Evolutionary conservation across 2,888 invertebrate species (phyloP).

Genomic region (Ophioninae sp.): DNA sequence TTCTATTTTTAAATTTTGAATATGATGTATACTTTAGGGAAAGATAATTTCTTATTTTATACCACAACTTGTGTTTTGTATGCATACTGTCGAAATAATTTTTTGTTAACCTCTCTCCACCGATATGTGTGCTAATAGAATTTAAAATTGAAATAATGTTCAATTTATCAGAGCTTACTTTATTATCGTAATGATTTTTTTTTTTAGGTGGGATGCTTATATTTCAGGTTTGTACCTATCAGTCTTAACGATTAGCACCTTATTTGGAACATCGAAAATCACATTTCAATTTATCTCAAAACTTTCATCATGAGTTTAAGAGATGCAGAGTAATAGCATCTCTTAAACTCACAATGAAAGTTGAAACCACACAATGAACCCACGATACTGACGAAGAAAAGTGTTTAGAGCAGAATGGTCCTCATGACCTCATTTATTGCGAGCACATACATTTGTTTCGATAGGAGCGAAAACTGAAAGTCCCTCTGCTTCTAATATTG

Average conservation of each 20-base stretch:
- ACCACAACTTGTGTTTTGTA: not conserved
- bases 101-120: not conserved
- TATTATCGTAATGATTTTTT: not conserved
- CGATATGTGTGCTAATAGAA: constrained; percentile 3
- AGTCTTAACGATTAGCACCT: constrained; percentile 6
- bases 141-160: not conserved
- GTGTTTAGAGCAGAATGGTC: constrained; percentile 11
- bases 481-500: not conserved
- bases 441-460: constrained; percentile 1
- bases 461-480: not conserved
- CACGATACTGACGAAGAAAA: no score
- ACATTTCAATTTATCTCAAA: constrained; percentile 14
- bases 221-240: constrained; percentile 25
- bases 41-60: no score
- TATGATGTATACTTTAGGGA: no score
- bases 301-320: constrained; percentile 22
- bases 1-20: no score
- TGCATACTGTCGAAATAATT: not conserved
- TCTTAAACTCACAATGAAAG: no score
- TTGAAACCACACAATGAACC: no score
- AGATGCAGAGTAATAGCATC: no score
- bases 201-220: constrained; percentile 16
- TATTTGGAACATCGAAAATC: constrained; percentile 34
- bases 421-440: constrained; percentile 21
- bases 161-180: not conserved